Evolutionary conservation across 1,140 invertebrate genomes (phyloP), one percentile per base, ranked within the genome.

Genomic region (Aphaenogaster rudis): DNA sequence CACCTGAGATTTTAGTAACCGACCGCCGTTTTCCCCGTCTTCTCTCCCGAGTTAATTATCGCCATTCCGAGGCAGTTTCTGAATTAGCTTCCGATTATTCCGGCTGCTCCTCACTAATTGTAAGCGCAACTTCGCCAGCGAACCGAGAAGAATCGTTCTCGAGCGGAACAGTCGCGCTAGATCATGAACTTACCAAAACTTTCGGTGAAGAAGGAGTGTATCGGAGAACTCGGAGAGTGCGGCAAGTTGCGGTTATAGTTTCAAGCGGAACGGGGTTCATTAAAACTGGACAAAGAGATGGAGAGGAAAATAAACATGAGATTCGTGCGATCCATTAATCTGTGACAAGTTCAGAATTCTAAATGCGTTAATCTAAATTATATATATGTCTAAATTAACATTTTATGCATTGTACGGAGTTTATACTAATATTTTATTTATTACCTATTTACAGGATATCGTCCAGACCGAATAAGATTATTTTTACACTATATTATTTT

Each of bases 101-200:
- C 80, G 80, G 80, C 80, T 76, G 80, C 69, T 84, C 69, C 42
- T 76, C 57, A 48, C 80, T 84, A 84, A 84, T 84, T 84, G 80
- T 84, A 61, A 84, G 80, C 69, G 80, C 69, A 84, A 76, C 80
- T 84, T 74, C 33, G 54, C 69, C 80, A 63, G 69, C 80, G 57
- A 57, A 84, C 69, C 69, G 80, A 84, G 80, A 84, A 84, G 69
- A 84, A 84, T 84, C 69, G 80, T 76, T 74, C 87, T n/a, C 78
- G 48, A 45, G 72, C 71, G 52, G 33, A 69, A 71, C 79, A 61
- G 64, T 78, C 82, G 48, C 74, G 42, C 66, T 71, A 72, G 87
- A 78, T 81, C 84, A 86, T 86, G 77, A 90, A 90, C 82, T 89
- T 89, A 76, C 67, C 39, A 66, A 89, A 86, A 90, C 78, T 90